Conservation (phyloP, 2,888 invertebrate genomes). For the Drosophila hamatofila region DNA sequence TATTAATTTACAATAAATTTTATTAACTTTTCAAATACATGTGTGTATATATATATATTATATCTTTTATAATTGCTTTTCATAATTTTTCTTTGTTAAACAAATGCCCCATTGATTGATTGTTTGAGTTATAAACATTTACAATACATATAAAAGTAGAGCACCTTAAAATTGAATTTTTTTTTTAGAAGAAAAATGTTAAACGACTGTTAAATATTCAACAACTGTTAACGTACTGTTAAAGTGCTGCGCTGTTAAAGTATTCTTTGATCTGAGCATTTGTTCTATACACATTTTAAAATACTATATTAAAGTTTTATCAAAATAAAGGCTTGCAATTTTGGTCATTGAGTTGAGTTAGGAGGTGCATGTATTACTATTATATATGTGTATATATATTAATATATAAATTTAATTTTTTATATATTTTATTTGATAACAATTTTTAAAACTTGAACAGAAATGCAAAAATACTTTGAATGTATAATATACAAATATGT, state of each 20-base stretch:
- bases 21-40: conserved; percentile 23
- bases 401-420: background rate
- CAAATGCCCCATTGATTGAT: conserved; percentile 37
- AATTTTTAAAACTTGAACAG: conserved; percentile 9
- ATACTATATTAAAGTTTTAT: conserved; percentile 49
- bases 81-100: conserved; percentile 39
- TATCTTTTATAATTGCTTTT: conserved; percentile 40
- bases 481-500: conserved; percentile 18
- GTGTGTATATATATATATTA: conserved; percentile 6
- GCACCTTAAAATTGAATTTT: conserved; percentile 58
- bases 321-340: conserved; percentile 53
- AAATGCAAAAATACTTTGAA: conserved; percentile 35
- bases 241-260: conserved; percentile 1
- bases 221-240: conserved; percentile 8
- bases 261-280: conserved; percentile 37
- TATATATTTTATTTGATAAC: conserved; percentile 13
- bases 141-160: conserved; percentile 44
- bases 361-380: conserved; percentile 18
- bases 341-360: conserved; percentile 40
- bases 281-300: conserved; percentile 47
- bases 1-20: conserved; percentile 37
- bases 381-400: conserved; percentile 3
- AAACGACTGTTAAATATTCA: conserved; percentile 20
- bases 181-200: conserved; percentile 20
- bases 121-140: conserved; percentile 34